Conservation (phyloP, 2,113 vertebrate species). For the Corydoras maculifer region DNA sequence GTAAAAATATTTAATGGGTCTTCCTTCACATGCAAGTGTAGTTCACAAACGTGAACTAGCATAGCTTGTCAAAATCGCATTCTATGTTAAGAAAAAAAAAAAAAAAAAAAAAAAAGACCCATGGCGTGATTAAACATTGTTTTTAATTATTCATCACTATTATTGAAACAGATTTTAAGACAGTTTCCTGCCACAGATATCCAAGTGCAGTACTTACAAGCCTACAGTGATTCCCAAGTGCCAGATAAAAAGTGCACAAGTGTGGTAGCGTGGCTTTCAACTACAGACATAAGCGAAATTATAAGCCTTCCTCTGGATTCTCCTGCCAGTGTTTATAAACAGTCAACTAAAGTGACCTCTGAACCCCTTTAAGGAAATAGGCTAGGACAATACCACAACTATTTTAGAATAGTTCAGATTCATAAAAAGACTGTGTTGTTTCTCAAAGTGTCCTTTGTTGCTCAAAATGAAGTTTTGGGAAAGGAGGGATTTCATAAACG, state of each 20-base stretch:
- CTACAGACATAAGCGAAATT: conserved; percentile 44
- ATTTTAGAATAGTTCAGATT: conserved; percentile 50
- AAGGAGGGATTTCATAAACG: conserved; percentile 18
- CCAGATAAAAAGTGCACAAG: conserved; percentile 18
- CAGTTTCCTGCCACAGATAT: no score
- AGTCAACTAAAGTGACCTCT: conserved; percentile 62
- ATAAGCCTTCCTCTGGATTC: conserved; percentile 46
- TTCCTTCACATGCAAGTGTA: not conserved
- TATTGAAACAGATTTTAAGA: no score
- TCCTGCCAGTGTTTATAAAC: conserved; percentile 62
- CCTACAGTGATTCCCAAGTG: not conserved
- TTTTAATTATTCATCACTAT: no score
- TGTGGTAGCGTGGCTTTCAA: conserved; percentile 22
- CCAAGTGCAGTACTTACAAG: no score
- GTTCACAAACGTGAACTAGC: not conserved
- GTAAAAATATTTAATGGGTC: not conserved
- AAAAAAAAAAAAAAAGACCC: not conserved
- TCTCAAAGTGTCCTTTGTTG: conserved; percentile 56
- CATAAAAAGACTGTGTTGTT: conserved; percentile 42
- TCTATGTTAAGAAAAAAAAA: not conserved
- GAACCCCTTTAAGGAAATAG: conserved; percentile 58
- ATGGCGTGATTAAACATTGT: not conserved
- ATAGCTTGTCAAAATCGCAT: conserved; percentile 1
- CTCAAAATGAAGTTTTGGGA: conserved; percentile 13
- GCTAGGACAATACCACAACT: conserved; percentile 41